Evolutionary conservation across 2,888 invertebrate genomes (phyloP).

Genomic region (Ditylenchus weischeri): DNA sequence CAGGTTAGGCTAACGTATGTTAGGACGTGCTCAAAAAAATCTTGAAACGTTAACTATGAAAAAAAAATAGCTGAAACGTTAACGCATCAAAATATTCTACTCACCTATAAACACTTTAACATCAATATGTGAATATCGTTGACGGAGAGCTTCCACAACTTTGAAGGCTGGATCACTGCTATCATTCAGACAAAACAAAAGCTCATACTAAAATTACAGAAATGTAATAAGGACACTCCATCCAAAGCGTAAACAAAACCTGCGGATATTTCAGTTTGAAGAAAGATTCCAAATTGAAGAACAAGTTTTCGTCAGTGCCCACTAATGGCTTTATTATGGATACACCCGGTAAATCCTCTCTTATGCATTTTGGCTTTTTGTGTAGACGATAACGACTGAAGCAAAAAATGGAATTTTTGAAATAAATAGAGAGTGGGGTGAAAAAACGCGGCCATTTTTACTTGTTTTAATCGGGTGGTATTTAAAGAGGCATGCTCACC

Average conservation of each 20-base stretch:
- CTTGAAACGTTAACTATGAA: no score
- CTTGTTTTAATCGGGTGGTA: no score
- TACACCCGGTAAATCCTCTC: slow-evolving; percentile 3
- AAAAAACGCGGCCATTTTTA: no score
- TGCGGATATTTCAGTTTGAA: slow-evolving; percentile 87
- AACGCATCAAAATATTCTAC: background rate
- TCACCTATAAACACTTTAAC: slow-evolving; percentile 70
- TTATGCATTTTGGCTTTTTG: slow-evolving; percentile 13
- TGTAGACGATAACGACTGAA: slow-evolving; percentile 34
- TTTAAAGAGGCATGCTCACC: no score
- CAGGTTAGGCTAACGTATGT: no score
- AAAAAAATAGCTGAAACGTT: no score
- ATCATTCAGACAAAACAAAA: slow-evolving; percentile 88
- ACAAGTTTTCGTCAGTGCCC: slow-evolving; percentile 85
- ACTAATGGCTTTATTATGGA: slow-evolving; percentile 89
- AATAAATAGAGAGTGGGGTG: no score
- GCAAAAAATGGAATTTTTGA: background rate
- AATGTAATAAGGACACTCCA: background rate
- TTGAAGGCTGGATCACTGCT: slow-evolving; percentile 80
- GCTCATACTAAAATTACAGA: slow-evolving; percentile 70
- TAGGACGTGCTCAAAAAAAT: no score
- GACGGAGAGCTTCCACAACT: slow-evolving; percentile 76
- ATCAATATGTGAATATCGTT: slow-evolving; percentile 79
- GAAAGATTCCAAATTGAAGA: slow-evolving; percentile 86
- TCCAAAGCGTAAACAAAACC: slow-evolving; percentile 53